Evolutionary conservation across 2,888 invertebrate genomes (phyloP), one percentile per base, ranked within the genome.

Genomic region (Eupithecia inturbata): DNA sequence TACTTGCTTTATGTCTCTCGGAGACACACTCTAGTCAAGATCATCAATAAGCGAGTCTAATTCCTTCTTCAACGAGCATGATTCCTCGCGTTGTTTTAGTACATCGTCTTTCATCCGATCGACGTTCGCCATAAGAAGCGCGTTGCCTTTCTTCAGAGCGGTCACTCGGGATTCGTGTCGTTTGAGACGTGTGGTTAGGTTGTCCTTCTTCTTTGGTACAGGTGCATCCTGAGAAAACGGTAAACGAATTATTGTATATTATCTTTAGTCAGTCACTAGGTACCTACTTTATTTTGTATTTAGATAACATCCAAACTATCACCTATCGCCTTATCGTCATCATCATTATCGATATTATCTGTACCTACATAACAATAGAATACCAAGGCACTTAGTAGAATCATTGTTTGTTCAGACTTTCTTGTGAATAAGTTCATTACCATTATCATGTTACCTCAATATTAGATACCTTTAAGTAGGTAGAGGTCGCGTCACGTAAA

Each of bases 101-200:
- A 98, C 95, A 86, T 98, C 97, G 87, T 98, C 98, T 88, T 98
- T 97, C 74, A 98, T 92, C 84, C 97, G 95, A 89, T 98, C 98
- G 0, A 98, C 97, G 87, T 98, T 98, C 0, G 98, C 97, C 93
- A 98, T 97, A 16, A 98, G 95, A 81, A 98, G 95, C 77, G 97
- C 97, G 85, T 98, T 98, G 79, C 98, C 98, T 87, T 98, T 98
- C 91, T 97, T 98, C 83, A 98, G 92, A 0, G 97, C 97, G 57
- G 96, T 95, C 14, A 98, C 94, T 77, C 97, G 95, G 67, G 96
- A 96, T 87, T 98, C 98, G 87, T 98, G 97, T 70, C 96, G 95
- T 85, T 97, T 97, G 3, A 96, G 90, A 72, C 96, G 94, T 70
- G 95, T 95, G 31, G 95, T 93, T 28, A 97, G 91, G 82, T 97